Evolutionary conservation across 2,113 vertebrate species (phyloP).

Genomic region (Pelmatolapia mariae): DNA sequence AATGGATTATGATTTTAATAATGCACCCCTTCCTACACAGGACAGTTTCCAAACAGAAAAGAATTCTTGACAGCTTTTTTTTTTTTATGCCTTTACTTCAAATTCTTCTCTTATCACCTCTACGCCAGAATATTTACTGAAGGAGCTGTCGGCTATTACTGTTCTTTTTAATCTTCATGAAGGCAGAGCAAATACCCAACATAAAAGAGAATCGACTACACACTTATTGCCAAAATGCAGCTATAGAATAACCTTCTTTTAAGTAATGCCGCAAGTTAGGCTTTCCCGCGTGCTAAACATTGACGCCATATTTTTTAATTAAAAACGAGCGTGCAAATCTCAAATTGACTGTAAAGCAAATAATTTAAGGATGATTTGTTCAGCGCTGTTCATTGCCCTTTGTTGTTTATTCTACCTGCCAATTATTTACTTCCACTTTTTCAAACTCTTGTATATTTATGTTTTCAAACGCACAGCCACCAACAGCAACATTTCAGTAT

Average conservation of each 20-base stretch:
- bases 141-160: conserved; percentile 37
- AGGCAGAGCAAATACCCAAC: conserved; percentile 32
- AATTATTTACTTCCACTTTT: background rate
- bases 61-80: conserved; percentile 15
- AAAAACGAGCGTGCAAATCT: conserved; percentile 2
- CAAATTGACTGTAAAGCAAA: conserved; percentile 21
- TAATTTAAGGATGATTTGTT: conserved; percentile 16
- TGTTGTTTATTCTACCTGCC: conserved; percentile 8
- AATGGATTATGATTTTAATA: conserved; percentile 19
- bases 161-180: conserved; percentile 43
- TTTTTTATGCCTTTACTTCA: conserved; percentile 1
- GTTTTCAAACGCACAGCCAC: background rate
- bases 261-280: conserved; percentile 26
- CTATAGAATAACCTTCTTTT: conserved; percentile 42
- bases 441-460: background rate
- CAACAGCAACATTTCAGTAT: background rate
- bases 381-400: background rate
- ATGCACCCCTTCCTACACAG: background rate
- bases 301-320: conserved; percentile 41
- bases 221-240: conserved; percentile 4
- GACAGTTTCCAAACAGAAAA: conserved; percentile 15
- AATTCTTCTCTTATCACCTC: conserved; percentile 49
- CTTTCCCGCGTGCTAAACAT: conserved; percentile 14
- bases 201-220: conserved; percentile 33
- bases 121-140: conserved; percentile 46